These are phyloP conservation scores for Allacma fusca DNA, from an alignment of 2,888 invertebrate species.

Conservation along the genomic window DNA sequence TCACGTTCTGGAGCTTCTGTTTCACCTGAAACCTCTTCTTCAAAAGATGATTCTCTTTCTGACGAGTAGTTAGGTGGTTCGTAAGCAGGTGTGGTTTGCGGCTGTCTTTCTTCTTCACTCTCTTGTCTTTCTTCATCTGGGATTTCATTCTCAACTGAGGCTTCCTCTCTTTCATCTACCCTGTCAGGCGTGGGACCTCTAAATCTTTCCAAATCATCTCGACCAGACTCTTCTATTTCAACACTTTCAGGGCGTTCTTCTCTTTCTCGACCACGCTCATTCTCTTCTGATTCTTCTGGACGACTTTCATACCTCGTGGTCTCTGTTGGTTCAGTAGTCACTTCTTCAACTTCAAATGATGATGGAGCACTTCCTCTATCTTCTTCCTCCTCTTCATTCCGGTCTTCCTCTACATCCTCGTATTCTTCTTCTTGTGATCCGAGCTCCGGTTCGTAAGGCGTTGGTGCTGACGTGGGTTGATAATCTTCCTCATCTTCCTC, in stretches of 20 bases:
- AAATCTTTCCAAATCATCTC: slow-evolving; percentile 58
- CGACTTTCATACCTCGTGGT: neutral
- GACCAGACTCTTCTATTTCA: slow-evolving; percentile 56
- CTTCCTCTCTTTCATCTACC: neutral
- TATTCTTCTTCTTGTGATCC: slow-evolving; percentile 20
- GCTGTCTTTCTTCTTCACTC: neutral
- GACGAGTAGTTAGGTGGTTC: neutral
- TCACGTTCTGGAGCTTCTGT: slow-evolving; percentile 32
- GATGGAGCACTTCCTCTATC: neutral
- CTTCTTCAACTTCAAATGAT: neutral
- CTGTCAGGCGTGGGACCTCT: neutral
- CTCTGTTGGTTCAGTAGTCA: slow-evolving; percentile 25
- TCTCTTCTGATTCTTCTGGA: slow-evolving; percentile 25
- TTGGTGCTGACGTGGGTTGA: slow-evolving; percentile 4
- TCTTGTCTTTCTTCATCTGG: neutral
- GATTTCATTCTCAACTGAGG: slow-evolving; percentile 25
- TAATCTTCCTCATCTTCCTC: slow-evolving; percentile 30
- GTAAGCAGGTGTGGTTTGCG: slow-evolving; percentile 7
- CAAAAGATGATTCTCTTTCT: slow-evolving; percentile 9
- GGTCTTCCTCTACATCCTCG: slow-evolving; percentile 8
- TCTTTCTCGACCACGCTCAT: slow-evolving; percentile 39
- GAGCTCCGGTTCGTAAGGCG: neutral
- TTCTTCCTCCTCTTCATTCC: neutral
- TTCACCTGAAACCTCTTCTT: slow-evolving; percentile 21
- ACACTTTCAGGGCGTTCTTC: slow-evolving; percentile 38